phyloP scores from a whole-genome alignment of 2,888 invertebrate genomes.

The Drosophila percnosoma region DNA sequence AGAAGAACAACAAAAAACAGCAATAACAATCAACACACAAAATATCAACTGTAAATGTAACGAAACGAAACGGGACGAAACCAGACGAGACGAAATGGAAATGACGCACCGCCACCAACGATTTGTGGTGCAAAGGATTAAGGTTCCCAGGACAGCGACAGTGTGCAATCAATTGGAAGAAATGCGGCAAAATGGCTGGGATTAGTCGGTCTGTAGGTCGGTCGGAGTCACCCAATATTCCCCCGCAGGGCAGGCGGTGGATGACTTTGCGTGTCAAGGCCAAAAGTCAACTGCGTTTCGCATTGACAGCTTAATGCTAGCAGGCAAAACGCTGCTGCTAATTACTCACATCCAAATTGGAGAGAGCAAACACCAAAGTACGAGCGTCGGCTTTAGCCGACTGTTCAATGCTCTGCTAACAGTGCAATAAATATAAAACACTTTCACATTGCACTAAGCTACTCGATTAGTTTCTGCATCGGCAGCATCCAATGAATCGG shows the following conservation, averaged over 20 bases:
- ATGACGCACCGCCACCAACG: slow-evolving; percentile 7
- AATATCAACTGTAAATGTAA: slow-evolving; percentile 32
- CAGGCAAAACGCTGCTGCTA: slow-evolving; percentile 41
- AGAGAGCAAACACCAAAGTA: background rate
- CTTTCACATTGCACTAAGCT: background rate
- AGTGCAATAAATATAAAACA: background rate
- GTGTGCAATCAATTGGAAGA: slow-evolving; percentile 16
- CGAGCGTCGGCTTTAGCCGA: background rate
- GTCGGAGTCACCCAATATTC: background rate
- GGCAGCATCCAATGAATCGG: slow-evolving; percentile 9
- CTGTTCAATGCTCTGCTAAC: background rate
- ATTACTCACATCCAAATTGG: slow-evolving; percentile 58
- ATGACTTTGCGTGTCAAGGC: slow-evolving; percentile 63
- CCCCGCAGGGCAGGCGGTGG: background rate
- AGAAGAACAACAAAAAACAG: slow-evolving; percentile 22
- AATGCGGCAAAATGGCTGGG: slow-evolving; percentile 36
- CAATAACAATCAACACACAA: slow-evolving; percentile 13
- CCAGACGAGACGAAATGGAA: slow-evolving; percentile 12
- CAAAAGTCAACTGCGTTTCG: slow-evolving; percentile 29
- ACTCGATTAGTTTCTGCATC: slow-evolving; percentile 2
- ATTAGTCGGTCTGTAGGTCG: slow-evolving; percentile 29
- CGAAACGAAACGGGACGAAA: slow-evolving; percentile 4
- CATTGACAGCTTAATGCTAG: slow-evolving; percentile 66
- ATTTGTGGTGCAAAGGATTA: slow-evolving; percentile 32
- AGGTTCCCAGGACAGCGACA: slow-evolving; percentile 1